Evolutionary conservation across 2,888 invertebrate genomes (phyloP).

Genomic region (Ennomos fuscantarius): DNA sequence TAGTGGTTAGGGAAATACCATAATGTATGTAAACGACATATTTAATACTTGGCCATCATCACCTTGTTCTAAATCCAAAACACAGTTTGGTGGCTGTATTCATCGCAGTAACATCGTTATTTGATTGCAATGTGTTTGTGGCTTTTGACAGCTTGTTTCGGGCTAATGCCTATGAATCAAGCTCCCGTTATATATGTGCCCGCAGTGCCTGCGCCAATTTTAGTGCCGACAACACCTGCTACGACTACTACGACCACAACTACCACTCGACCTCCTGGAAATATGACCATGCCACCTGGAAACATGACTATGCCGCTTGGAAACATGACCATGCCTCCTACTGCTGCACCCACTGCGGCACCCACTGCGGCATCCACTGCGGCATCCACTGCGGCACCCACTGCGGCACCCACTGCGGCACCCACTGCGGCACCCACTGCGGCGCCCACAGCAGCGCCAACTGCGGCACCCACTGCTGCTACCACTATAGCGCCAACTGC

Average conservation of each 20-base stretch:
- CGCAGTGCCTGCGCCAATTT: slow-evolving; percentile 71
- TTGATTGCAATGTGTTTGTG: slow-evolving; percentile 74
- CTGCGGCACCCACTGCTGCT: slow-evolving; percentile 21
- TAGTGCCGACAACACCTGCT: slow-evolving; percentile 66
- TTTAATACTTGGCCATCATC: slow-evolving; percentile 69
- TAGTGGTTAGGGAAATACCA: slow-evolving; percentile 80
- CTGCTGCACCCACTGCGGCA: slow-evolving; percentile 25
- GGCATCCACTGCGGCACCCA: slow-evolving; percentile 35
- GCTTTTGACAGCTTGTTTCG: slow-evolving; percentile 79
- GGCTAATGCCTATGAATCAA: slow-evolving; percentile 67
- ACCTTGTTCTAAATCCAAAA: slow-evolving; percentile 39
- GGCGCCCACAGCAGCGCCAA: slow-evolving; percentile 23
- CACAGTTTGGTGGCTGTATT: slow-evolving; percentile 23
- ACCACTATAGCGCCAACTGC: slow-evolving; percentile 32
- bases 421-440: slow-evolving; percentile 34
- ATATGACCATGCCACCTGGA: slow-evolving; percentile 10
- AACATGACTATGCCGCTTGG: slow-evolving; percentile 15
- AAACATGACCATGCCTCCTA: slow-evolving; percentile 25
- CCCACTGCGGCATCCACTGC: slow-evolving; percentile 33
- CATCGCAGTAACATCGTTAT: slow-evolving; percentile 24
- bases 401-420: slow-evolving; percentile 39
- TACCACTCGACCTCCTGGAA: slow-evolving; percentile 25
- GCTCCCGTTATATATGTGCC: slow-evolving; percentile 62
- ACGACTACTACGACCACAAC: slow-evolving; percentile 46
- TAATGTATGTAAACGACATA: slow-evolving; percentile 67